A percentile compares a stretch with the other conserved stretches of the same genome.
Conservation (phyloP, 2,113 vertebrate genomes). For the Siniperca chuatsi region DNA sequence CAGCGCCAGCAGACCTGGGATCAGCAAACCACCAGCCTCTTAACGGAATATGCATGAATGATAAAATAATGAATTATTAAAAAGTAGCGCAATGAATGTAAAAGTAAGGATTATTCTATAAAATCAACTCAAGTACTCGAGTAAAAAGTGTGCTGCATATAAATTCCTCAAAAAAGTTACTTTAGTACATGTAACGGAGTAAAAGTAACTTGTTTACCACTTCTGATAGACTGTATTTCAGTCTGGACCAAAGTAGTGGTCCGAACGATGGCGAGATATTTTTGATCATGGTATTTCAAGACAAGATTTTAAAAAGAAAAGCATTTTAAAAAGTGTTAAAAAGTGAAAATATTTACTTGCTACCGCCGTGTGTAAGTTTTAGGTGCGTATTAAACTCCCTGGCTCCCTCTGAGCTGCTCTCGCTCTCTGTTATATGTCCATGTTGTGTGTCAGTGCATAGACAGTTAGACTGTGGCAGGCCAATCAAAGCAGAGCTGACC, state of each 20-base stretch:
- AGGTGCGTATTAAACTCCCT: not conserved
- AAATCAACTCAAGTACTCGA: not conserved
- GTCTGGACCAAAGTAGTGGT: not conserved
- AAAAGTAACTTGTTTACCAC: not conserved
- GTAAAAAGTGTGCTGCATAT: not conserved
- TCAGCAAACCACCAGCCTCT: not conserved
- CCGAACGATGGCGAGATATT: not conserved
- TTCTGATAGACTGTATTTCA: not conserved
- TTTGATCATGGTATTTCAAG: no score
- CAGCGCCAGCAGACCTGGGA: not conserved
- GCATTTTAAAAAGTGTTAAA: not conserved
- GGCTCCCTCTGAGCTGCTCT: not conserved
- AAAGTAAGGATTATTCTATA: not conserved
- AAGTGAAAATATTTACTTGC: not conserved
- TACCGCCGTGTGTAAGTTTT: not conserved
- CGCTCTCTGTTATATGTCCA: not conserved
- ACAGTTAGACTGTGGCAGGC: slow-evolving; percentile 9
- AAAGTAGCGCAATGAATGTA: not conserved
- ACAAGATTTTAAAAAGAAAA: no score
- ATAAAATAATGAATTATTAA: not conserved
- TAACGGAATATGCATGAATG: not conserved
- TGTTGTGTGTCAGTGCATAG: slow-evolving; percentile 9
- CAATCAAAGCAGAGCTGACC: slow-evolving; percentile 19
- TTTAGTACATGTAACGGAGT: not conserved
- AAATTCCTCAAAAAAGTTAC: not conserved